Evolutionary conservation across 2,113 vertebrate genomes (phyloP), one percentile per base, ranked within the genome.

Genomic region (Pteruthius melanotis): DNA sequence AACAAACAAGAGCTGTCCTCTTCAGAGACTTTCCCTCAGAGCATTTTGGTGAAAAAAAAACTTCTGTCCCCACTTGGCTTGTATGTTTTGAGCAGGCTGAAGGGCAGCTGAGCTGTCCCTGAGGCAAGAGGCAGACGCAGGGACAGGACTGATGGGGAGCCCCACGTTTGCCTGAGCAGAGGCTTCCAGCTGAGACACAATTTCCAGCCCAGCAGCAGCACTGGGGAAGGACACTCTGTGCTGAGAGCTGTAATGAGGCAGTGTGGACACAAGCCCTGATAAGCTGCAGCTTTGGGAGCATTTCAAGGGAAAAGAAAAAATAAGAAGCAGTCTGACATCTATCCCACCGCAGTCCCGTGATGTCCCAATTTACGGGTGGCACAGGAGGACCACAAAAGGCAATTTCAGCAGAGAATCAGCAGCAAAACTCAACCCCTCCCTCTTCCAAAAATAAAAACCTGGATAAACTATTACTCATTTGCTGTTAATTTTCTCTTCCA

Each of bases 161-260:
- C 44, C 66, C 39, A 10, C 7, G 27, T 54, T 47, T 72, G 31
- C 19, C 15, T 21, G 3, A 28, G 78, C 37, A 80, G 65, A 54
- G 69, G 18, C 33, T 57, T 83, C 96, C 92, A 87, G 84, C 91
- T 79, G 87, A 63, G 94, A 94, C 37, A 9, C 72, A 87, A 72
- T 92, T 89, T 85, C 53, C 47, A 91, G 42, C 69, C 68, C 71
- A 86, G 83, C 72, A 63, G 82, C 54, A 78, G 64, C 53, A 13
- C 83, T 16, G 63, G 70, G 75, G 82, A 80, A 72, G 69, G 76
- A 74, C 63, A 76, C 31, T 10, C 35, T 72, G 65, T 76, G 57
- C 72, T 9, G 27, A 79, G 11, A 83, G 91, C 85, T 66, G 19
- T 77, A 84, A 93, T 18, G 89, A 95, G 66, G 53, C 49, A 21